These are phyloP conservation scores for Drosophila robusta DNA, from an alignment of 2,888 invertebrate genomes.

Conservation along the genomic window DNA sequence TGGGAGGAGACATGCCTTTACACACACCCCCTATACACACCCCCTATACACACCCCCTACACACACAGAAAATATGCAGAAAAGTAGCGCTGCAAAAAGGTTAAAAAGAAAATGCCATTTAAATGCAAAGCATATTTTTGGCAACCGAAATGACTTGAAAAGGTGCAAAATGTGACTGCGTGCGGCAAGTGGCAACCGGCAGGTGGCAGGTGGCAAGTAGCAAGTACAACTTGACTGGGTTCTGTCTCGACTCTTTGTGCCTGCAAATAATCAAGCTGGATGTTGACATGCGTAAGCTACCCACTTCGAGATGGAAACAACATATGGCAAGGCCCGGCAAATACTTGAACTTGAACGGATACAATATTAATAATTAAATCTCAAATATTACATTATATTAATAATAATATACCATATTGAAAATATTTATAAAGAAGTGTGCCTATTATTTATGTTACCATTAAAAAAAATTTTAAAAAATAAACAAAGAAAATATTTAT, in stretches of 20 bases:
- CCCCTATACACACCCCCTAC: conserved; percentile 4
- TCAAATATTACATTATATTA: neutral
- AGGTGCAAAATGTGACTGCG: conserved; percentile 44
- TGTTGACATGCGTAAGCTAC: conserved; percentile 55
- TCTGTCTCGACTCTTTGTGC: conserved; percentile 3
- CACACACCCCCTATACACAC: conserved; percentile 21
- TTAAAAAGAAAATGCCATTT: conserved; percentile 69
- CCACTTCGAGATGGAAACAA: neutral
- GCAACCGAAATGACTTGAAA: conserved; percentile 52
- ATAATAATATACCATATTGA: no score
- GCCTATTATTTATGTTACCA: neutral
- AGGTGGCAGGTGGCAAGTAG: conserved; percentile 15
- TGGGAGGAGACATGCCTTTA: conserved; percentile 44
- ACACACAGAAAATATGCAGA: conserved; percentile 58
- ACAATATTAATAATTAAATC: neutral
- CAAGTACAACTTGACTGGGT: conserved; percentile 1
- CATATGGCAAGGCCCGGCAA: conserved; percentile 8
- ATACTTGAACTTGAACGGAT: neutral
- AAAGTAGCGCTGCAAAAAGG: conserved; percentile 38
- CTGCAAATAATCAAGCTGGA: conserved; percentile 61
- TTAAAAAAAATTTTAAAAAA: neutral
- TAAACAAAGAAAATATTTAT: no score
- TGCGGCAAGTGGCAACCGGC: conserved; percentile 22
- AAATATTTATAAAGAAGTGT: neutral
- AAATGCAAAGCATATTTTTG: conserved; percentile 77